phyloP scores from a whole-genome alignment of 2,888 invertebrate genomes.

The Osmoderma eremita region DNA sequence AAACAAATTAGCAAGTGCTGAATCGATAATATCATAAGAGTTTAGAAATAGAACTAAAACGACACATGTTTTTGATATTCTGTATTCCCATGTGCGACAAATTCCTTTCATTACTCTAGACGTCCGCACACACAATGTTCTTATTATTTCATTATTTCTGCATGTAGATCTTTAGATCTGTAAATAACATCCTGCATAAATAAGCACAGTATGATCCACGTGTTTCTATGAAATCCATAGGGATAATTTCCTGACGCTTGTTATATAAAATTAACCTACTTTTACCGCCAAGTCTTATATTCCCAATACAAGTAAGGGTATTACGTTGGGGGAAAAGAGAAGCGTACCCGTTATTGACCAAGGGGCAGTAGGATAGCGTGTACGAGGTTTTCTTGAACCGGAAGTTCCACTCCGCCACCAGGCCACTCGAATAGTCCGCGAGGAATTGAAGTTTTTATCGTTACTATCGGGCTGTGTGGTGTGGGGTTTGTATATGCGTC shows the following conservation, averaged over 20 bases:
- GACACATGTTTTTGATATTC: too few species aligned
- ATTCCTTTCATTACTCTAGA: too few species aligned
- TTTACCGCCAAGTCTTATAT: constrained; percentile 6
- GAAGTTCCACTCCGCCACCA: constrained; percentile 23
- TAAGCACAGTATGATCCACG: too few species aligned
- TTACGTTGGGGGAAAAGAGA: not conserved
- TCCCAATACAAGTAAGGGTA: not conserved
- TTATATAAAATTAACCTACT: constrained; percentile 31
- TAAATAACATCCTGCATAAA: too few species aligned
- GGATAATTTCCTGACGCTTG: constrained; percentile 9
- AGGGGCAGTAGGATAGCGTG: constrained; percentile 32
- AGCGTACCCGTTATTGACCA: constrained; percentile 28
- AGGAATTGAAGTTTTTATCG: constrained; percentile 11
- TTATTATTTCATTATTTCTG: too few species aligned
- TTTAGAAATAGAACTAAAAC: too few species aligned
- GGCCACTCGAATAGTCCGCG: constrained; percentile 16
- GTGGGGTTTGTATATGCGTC: not conserved
- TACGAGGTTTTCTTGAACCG: constrained; percentile 22
- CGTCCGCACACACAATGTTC: too few species aligned
- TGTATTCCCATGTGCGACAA: too few species aligned
- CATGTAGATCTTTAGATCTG: too few species aligned
- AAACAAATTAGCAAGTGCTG: too few species aligned
- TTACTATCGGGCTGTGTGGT: not conserved
- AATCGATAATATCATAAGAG: too few species aligned
- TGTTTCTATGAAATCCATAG: not conserved